These are phyloP conservation scores for Rhagologus leucostigma DNA, from an alignment of 2,113 vertebrate genomes.

Conservation along the genomic window DNA sequence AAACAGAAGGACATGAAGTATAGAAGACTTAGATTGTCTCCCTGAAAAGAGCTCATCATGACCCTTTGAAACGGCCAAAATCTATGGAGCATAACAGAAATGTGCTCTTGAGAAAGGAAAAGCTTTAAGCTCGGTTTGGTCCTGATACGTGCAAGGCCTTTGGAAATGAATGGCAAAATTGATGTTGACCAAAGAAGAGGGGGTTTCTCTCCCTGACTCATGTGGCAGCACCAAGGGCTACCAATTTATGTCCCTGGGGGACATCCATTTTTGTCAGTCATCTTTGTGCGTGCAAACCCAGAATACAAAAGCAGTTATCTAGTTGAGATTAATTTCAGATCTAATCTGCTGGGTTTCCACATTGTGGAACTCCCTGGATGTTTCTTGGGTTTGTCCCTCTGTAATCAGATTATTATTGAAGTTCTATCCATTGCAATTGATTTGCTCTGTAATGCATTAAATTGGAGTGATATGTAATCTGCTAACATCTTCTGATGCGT, in stretches of 20 bases:
- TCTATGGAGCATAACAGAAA: not conserved
- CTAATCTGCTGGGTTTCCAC: not conserved
- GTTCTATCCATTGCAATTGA: slow-evolving; percentile 12
- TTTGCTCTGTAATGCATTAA: slow-evolving; percentile 15
- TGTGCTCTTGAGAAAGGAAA: not conserved
- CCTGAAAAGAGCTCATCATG: not conserved
- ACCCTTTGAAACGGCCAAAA: not conserved
- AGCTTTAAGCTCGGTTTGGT: not conserved
- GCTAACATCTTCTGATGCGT: not conserved
- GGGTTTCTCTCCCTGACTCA: not conserved
- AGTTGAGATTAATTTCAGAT: slow-evolving; percentile 13
- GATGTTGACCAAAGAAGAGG: not conserved
- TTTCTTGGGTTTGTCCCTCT: not conserved
- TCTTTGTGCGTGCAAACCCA: not conserved
- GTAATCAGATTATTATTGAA: slow-evolving; percentile 32
- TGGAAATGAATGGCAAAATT: not conserved
- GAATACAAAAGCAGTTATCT: not conserved
- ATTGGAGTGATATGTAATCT: not conserved
- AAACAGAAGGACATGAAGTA: not conserved
- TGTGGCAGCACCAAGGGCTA: not conserved
- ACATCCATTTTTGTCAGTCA: not conserved
- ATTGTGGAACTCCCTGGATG: not conserved
- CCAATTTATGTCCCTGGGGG: not conserved
- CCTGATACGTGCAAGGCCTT: not conserved
- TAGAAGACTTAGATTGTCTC: not conserved